phyloP scores from a whole-genome alignment of 2,888 invertebrate genomes.

The Perithous albicinctus region DNA sequence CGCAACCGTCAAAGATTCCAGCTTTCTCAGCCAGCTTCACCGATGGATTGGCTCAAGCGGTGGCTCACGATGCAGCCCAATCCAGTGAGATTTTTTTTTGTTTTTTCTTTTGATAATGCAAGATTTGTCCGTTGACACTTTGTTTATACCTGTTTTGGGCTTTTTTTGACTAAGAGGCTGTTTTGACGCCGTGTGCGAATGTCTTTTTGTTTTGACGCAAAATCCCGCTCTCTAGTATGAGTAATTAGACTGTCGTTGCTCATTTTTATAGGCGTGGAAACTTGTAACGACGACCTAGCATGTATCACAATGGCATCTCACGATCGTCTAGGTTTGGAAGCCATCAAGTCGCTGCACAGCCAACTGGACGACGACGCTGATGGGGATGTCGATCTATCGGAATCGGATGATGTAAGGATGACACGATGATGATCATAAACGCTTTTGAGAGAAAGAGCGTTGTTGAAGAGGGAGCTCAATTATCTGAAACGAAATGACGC shows the following conservation, averaged over 20 bases:
- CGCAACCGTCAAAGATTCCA: constrained; percentile 75
- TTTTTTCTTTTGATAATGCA: constrained; percentile 62
- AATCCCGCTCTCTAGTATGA: constrained; percentile 54
- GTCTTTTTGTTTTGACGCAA: neutral
- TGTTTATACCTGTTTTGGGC: neutral
- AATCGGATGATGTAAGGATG: constrained; percentile 98
- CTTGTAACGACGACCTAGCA: constrained; percentile 90
- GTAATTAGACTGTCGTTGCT: constrained; percentile 64
- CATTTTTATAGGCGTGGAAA: constrained; percentile 74
- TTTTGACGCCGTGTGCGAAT: constrained; percentile 11
- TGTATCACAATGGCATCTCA: constrained; percentile 90
- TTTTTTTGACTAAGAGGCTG: neutral
- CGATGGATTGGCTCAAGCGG: constrained; percentile 87
- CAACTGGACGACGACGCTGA: constrained; percentile 99
- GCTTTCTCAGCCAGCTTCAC: constrained; percentile 84
- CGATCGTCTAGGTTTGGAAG: constrained; percentile 95
- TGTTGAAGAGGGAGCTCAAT: constrained; percentile 1
- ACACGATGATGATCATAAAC: too few species aligned
- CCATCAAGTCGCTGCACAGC: constrained; percentile 95
- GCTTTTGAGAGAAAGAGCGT: too few species aligned
- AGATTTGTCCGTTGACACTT: neutral
- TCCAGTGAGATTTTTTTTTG: too few species aligned
- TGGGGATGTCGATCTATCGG: constrained; percentile 98
- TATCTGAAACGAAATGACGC: neutral
- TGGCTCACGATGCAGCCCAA: constrained; percentile 87